Conservation (phyloP, 2,113 vertebrate genomes). For the Tonatia bakeri region DNA sequence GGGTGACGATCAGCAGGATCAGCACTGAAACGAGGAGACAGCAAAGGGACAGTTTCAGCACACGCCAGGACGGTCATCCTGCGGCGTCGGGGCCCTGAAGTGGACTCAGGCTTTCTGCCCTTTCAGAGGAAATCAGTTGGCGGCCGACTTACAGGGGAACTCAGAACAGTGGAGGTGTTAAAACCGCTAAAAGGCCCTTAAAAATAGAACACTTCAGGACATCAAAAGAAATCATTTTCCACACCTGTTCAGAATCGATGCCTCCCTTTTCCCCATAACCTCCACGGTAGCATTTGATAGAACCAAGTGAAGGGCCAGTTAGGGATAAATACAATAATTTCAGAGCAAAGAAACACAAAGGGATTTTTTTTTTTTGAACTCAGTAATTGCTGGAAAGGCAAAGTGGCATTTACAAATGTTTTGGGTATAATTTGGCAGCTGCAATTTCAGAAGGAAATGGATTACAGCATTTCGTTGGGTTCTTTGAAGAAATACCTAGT, state of each 20-base stretch:
- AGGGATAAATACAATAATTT: conserved; percentile 42
- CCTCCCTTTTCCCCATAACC: conserved; percentile 54
- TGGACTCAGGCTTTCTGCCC: not conserved
- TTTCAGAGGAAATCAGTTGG: not conserved
- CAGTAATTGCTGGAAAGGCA: conserved; percentile 65
- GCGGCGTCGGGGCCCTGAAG: not conserved
- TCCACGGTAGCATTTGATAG: not conserved
- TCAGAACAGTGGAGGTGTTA: not conserved
- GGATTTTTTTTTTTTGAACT: conserved; percentile 40
- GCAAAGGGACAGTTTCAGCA: not conserved
- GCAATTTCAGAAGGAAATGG: conserved; percentile 36
- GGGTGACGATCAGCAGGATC: conserved; percentile 92
- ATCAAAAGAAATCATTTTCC: conserved; percentile 58
- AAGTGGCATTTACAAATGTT: conserved; percentile 62
- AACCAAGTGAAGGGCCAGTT: conserved; percentile 44
- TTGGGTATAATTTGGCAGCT: conserved; percentile 48
- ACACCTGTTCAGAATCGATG: conserved; percentile 40
- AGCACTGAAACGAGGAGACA: conserved; percentile 83
- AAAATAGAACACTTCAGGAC: conserved; percentile 29
- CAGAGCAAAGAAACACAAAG: conserved; percentile 48
- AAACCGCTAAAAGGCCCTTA: conserved; percentile 45
- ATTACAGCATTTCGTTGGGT: conserved; percentile 26
- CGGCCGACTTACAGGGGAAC: not conserved
- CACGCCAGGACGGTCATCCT: not conserved
- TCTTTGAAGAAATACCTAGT: conserved; percentile 45